Evolutionary conservation across 1,140 invertebrate genomes (phyloP).

Genomic region (Drosophila auraria): DNA sequence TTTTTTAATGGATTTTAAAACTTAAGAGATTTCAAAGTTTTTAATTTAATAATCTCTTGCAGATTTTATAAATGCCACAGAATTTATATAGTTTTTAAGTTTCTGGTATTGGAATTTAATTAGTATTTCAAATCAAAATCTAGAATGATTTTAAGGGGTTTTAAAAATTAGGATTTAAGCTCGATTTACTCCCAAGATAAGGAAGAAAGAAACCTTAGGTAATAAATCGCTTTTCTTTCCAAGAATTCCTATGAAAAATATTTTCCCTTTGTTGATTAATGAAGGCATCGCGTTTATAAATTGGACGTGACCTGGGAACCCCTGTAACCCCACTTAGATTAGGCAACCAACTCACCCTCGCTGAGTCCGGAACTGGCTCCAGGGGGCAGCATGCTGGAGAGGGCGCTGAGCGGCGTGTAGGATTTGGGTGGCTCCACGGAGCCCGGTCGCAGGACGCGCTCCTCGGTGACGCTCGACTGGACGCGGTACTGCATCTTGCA

Average conservation of each 20-base stretch:
- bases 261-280: background rate
- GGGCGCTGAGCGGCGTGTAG: slow-evolving; percentile 93
- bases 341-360: slow-evolving; percentile 61
- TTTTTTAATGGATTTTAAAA: no score
- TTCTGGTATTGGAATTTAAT: no score
- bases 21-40: no score
- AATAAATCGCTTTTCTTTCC: background rate
- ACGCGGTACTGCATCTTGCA: slow-evolving; percentile 93
- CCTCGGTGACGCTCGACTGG: slow-evolving; percentile 84
- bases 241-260: no score
- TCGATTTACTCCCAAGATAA: no score
- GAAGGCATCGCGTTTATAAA: background rate
- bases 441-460: slow-evolving; percentile 87
- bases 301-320: background rate
- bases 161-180: no score
- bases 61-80: no score
- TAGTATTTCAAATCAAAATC: no score
- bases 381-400: slow-evolving; percentile 94
- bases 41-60: no score
- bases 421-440: slow-evolving; percentile 92
- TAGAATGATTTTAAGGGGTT: no score
- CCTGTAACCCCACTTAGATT: background rate
- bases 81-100: no score
- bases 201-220: no score
- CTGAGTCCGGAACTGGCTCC: slow-evolving; percentile 85